Evolutionary conservation across 2,113 vertebrate genomes (phyloP), one percentile per base, ranked within the genome.

Genomic region (Cavia porcellus): DNA sequence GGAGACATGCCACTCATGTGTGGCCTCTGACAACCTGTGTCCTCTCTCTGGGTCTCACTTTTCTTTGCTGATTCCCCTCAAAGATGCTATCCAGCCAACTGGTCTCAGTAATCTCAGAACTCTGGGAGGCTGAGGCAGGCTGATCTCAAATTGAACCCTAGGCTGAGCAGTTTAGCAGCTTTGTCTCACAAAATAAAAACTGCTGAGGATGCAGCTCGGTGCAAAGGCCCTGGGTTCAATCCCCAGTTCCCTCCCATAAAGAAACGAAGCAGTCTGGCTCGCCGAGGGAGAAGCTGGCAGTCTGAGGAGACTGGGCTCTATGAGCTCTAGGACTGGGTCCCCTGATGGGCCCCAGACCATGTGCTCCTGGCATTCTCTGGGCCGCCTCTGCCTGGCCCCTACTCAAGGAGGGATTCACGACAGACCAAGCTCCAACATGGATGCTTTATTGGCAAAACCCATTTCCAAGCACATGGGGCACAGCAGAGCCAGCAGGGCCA

Each of bases 381-480:
- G 72, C 4, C 5, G 42, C 5, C 45, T 17, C 45, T 14, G 3
- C 22, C 70, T 74, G 70, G 75, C 25, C 74, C 45, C 2, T 0
- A 7, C 30, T 68, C 86, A 50, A 74, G n/a, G 55, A 79, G 61
- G 68, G 83, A 92, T 86, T 91, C 57, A 83, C 50, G n/a, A 62
- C 24, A 85, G 80, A 20, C 59, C 55, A n/a, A 61, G 35, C 6
- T 96, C 74, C 20, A 93, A 70, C 77, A 80, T n/a, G 95, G 83
- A 92, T 2, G 1, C 35, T 98, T 97, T 98, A 97, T 97, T 97
- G 92, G 61, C 88, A 91, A 97, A 96, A 86, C 47, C 79, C 82
- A 42, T 70, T 94, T 83, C 96, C 85, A 92, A 92, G 66, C 88
- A 70, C 61, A 2, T 30, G 10, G 75, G 90, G 89, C 85, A 87